phyloP scores from a whole-genome alignment of 2,888 invertebrate species.

The Sesia apiformis region DNA sequence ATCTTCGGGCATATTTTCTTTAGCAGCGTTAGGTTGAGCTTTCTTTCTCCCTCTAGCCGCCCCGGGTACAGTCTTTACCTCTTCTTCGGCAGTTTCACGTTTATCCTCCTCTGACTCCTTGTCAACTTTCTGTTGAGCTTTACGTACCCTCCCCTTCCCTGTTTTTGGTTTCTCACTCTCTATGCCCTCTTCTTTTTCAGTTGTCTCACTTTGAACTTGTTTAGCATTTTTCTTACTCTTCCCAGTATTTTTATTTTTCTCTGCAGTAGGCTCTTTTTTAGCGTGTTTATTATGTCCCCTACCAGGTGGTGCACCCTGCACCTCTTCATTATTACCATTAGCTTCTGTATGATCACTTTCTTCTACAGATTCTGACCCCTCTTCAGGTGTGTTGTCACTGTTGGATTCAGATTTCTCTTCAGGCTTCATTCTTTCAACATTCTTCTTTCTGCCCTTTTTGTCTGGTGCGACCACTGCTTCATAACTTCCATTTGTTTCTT shows the following conservation, averaged over 20 bases:
- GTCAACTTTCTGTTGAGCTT: constrained; percentile 33
- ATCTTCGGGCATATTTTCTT: constrained; percentile 28
- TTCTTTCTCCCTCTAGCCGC: background rate
- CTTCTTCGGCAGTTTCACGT: constrained; percentile 26
- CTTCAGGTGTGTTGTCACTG: constrained; percentile 38
- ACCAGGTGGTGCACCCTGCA: constrained; percentile 18
- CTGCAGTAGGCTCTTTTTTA: constrained; percentile 37
- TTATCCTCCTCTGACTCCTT: constrained; percentile 31
- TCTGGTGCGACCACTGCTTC: constrained; percentile 35
- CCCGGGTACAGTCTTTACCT: constrained; percentile 29
- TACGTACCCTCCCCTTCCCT: constrained; percentile 43
- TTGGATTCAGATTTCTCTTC: constrained; percentile 30
- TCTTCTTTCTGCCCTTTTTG: constrained; percentile 54
- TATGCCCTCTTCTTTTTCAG: constrained; percentile 16
- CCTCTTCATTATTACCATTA: constrained; percentile 38
- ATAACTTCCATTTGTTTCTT: constrained; percentile 24
- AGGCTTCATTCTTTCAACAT: constrained; percentile 24
- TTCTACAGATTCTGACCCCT: constrained; percentile 23
- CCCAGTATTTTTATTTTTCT: constrained; percentile 7
- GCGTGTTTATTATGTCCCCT: constrained; percentile 46
- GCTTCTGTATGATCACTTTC: constrained; percentile 31
- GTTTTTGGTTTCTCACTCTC: constrained; percentile 40
- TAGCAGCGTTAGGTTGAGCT: constrained; percentile 18
- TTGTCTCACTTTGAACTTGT: constrained; percentile 9
- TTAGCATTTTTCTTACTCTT: background rate